Conservation (phyloP, 2,113 vertebrate genomes). For the Crotophaga sulcirostris region DNA sequence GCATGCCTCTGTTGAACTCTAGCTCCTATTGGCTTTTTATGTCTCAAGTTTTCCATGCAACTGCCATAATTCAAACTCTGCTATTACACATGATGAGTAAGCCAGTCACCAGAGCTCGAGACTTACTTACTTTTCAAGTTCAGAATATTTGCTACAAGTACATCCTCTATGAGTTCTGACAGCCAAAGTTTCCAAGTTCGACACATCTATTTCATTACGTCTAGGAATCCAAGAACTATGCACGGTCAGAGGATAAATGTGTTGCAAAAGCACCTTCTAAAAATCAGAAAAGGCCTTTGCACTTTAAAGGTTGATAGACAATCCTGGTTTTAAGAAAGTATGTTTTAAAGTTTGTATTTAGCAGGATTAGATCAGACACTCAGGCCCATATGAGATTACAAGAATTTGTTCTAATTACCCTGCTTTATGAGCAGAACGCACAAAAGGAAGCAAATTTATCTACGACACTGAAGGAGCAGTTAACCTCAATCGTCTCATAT, state of each 20-base stretch:
- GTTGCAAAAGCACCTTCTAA: neutral
- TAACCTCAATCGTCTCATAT: neutral
- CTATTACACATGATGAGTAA: neutral
- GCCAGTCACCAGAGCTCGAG: neutral
- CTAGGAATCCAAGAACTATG: neutral
- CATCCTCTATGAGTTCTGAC: neutral
- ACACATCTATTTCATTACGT: neutral
- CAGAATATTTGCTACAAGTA: neutral
- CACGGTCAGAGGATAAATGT: rapidly evolving
- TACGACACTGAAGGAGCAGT: neutral
- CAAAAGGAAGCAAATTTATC: neutral
- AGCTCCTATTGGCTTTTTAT: slow-evolving; percentile 28
- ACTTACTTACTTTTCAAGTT: neutral
- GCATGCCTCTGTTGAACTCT: neutral
- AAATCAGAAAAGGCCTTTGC: neutral
- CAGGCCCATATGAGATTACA: neutral
- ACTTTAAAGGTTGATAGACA: neutral
- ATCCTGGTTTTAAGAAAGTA: neutral
- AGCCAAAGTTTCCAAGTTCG: neutral
- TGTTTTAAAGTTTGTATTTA: neutral
- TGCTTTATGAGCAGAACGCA: neutral
- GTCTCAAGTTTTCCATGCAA: slow-evolving; percentile 55
- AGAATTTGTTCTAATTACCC: neutral
- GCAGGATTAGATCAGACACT: neutral
- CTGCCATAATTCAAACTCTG: neutral